These are phyloP conservation scores for Muscicapa striata DNA, from an alignment of 2,797 vertebrate genomes.

Conservation along the genomic window DNA sequence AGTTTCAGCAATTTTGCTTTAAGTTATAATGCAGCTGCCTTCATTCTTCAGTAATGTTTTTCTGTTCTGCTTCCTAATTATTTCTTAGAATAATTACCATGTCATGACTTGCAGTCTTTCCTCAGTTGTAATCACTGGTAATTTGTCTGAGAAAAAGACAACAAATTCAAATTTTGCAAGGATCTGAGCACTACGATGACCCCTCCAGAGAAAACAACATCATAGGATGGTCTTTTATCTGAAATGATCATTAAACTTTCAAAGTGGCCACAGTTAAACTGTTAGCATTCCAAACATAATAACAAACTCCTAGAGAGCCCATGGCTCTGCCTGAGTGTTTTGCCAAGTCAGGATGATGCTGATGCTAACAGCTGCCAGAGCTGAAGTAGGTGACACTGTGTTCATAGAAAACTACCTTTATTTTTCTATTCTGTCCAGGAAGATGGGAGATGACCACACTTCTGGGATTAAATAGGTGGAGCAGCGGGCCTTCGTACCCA, in stretches of 20 bases:
- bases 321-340: not conserved
- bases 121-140: not conserved
- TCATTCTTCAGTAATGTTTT: not conserved
- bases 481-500: not conserved
- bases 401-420: not conserved
- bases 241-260: not conserved
- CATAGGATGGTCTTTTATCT: not conserved
- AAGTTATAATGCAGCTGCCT: not conserved
- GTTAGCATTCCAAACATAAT: not conserved
- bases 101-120: not conserved
- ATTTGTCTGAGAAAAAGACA: conserved; percentile 30
- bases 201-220: not conserved
- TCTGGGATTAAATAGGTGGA: not conserved
- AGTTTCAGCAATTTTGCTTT: not conserved
- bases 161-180: not conserved
- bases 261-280: not conserved
- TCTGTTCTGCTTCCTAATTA: conserved; percentile 17
- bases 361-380: not conserved
- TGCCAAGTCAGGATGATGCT: not conserved
- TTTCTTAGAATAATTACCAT: conserved; percentile 2
- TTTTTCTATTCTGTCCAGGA: not conserved
- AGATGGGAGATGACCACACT: not conserved
- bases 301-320: not conserved
- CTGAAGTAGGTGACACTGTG: accelerated
- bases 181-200: not conserved